Conservation (phyloP, 1,140 invertebrate species). For the Trachymyrmex cornetzi region DNA sequence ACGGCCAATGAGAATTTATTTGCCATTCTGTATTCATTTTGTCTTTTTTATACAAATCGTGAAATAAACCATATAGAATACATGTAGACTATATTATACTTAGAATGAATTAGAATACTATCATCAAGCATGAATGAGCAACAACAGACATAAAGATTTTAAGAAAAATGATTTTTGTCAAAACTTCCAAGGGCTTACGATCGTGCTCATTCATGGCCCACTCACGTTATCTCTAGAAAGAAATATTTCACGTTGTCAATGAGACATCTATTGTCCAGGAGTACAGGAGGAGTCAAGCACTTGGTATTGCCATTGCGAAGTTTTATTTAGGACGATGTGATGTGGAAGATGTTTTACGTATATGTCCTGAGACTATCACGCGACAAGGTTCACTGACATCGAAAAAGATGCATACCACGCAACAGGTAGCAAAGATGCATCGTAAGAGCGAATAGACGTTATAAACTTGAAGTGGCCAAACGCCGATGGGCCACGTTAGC, state of each 20-base stretch:
- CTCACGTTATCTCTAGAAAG: neutral
- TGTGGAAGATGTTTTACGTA: neutral
- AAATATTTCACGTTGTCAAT: neutral
- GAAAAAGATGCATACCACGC: slow-evolving; percentile 21
- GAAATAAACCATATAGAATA: neutral
- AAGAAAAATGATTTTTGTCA: neutral
- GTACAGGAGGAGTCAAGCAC: neutral
- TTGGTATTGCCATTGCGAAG: neutral
- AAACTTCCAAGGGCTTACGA: neutral
- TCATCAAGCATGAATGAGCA: neutral
- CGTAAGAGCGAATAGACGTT: slow-evolving; percentile 21
- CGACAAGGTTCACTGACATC: neutral
- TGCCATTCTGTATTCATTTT: neutral
- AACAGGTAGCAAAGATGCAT: neutral
- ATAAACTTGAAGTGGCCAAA: slow-evolving; percentile 65
- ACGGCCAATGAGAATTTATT: neutral
- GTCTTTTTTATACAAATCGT: neutral
- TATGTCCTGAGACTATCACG: neutral
- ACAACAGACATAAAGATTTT: neutral
- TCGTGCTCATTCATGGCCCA: neutral
- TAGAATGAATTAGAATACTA: neutral
- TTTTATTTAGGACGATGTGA: neutral
- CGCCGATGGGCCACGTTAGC: slow-evolving; percentile 58
- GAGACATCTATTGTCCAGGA: neutral
- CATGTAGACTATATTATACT: neutral